Conservation (phyloP, 2,797 vertebrate genomes). For the Astyanax mexicanus region DNA sequence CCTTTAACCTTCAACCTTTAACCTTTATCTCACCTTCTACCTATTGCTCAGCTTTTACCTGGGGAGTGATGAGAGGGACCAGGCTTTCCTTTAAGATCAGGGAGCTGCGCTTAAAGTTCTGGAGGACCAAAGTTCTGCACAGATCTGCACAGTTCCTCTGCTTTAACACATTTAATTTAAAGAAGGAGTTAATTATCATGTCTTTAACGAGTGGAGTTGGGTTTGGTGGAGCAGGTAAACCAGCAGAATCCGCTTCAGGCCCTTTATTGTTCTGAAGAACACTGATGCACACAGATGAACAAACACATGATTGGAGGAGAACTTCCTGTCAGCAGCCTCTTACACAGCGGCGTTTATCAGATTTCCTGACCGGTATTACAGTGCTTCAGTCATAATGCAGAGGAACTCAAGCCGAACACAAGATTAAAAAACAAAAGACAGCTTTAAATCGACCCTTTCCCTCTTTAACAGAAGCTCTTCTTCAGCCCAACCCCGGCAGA, state of each 20-base stretch:
- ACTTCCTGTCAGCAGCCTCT: neutral
- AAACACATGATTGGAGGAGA: neutral
- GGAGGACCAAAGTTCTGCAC: no score
- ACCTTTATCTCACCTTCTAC: no score
- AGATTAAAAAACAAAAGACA: conserved; percentile 11
- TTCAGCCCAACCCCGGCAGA: conserved; percentile 5
- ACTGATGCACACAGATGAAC: neutral
- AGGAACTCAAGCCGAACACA: neutral
- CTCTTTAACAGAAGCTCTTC: neutral
- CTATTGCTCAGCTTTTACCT: neutral
- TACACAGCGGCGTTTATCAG: conserved; percentile 15
- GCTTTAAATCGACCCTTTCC: neutral
- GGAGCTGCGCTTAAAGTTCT: no score
- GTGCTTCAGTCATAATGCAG: conserved; percentile 20
- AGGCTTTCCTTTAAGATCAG: neutral
- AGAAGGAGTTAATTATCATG: neutral
- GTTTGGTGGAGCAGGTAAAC: neutral
- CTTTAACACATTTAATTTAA: neutral
- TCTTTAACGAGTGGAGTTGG: neutral
- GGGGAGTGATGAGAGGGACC: neutral
- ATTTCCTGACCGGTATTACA: conserved; percentile 34
- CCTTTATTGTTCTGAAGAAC: neutral
- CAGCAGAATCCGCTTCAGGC: neutral
- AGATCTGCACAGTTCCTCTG: neutral
- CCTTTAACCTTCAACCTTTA: no score